These are phyloP conservation scores for Monochamus alternatus DNA, from an alignment of 2,888 invertebrate species.

Conservation along the genomic window DNA sequence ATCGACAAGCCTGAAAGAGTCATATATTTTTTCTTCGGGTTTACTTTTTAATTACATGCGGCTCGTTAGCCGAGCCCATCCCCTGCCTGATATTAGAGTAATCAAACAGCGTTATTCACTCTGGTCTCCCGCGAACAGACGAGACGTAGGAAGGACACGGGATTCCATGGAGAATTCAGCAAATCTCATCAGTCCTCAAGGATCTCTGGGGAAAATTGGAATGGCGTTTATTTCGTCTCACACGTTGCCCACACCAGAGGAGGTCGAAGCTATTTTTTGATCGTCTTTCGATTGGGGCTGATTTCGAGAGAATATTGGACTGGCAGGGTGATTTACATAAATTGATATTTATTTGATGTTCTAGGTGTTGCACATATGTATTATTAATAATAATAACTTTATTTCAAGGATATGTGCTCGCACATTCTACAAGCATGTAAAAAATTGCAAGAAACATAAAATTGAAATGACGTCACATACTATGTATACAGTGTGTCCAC, in stretches of 20 bases:
- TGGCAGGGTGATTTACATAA: not conserved
- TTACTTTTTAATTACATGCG: not conserved
- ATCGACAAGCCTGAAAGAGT: not conserved
- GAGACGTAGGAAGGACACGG: not conserved
- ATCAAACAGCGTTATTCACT: not conserved
- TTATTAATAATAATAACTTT: no score
- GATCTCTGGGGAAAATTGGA: conserved; percentile 13
- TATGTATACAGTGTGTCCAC: no score
- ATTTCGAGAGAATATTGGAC: not conserved
- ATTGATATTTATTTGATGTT: no score
- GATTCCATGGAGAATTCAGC: conserved; percentile 1
- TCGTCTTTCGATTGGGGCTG: not conserved
- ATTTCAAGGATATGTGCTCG: no score
- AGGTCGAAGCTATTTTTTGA: not conserved
- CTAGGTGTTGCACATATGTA: no score
- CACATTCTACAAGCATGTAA: no score
- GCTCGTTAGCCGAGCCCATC: not conserved
- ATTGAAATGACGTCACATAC: no score
- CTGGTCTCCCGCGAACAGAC: not conserved
- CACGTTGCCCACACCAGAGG: not conserved
- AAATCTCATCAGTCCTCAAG: conserved; percentile 12
- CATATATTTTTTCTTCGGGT: not conserved
- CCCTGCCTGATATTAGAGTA: conserved; percentile 2
- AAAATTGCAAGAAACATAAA: no score
- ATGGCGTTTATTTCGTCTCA: conserved; percentile 16